Base-by-base conservation (phyloP, 2,888 invertebrate species). In the Nemotelus pantherinus region DNA sequence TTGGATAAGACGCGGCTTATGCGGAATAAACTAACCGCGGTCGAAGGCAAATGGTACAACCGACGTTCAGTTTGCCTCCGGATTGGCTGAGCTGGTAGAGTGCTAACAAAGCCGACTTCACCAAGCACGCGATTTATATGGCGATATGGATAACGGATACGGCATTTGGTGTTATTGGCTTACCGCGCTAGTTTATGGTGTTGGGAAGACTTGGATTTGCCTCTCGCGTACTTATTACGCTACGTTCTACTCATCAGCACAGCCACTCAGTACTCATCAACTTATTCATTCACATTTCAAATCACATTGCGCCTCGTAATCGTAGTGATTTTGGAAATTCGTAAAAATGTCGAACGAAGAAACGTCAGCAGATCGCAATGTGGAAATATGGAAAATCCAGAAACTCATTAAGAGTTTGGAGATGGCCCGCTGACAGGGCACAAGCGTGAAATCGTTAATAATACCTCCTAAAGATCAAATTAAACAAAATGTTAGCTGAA, bases 321-420 rank as follows among this genome's bases (percentile, higher is more conserved):
- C 53, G 53, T 55, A 55, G 53, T 53, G 55, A 53, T 70, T 76
- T 64, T 58, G 70, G 64, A 65, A 76, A 76, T 53, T 76, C 60
- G 63, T 48, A 57, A 82, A 82, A 82, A 94, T 94, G 94, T 93
- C 94, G 87, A 91, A 90, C 85, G 96, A 96, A 88, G 96, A 96
- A 89, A 95, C 95, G 87, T 95, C 95, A 83, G 95, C 98, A 82
- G 99, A 99, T 91, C 94, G 98, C 86, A 99, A 99, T 92, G 99
- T 99, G 80, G 99, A 99, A 91, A 99, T 99, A 89, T 99, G 99
- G 99, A 99, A 99, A 91, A 99, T 99, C 88, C 99, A 99, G 89
- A 99, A 99, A 89, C 93, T 99, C 82, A 99, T 99, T 85, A 99
- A 99, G 90, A 99, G 98, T 89, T 91, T 99, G 89, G 99, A 99